phyloP scores from a whole-genome alignment of 2,113 vertebrate species.

The Pholis gunnellus region DNA sequence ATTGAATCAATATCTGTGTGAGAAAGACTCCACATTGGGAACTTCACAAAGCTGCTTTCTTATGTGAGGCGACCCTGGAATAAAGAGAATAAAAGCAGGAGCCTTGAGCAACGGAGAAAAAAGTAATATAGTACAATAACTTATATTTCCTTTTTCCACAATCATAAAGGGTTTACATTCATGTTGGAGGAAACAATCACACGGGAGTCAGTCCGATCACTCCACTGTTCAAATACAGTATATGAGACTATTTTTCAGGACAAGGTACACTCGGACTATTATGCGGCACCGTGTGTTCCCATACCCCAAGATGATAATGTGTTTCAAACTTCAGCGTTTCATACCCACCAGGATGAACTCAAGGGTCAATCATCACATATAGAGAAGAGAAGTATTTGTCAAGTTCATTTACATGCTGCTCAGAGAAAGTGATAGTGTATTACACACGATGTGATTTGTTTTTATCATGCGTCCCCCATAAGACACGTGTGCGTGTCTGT shows the following conservation, averaged over 20 bases:
- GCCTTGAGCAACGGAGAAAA: not conserved
- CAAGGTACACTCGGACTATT: not conserved
- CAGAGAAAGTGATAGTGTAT: not conserved
- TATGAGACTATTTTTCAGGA: not conserved
- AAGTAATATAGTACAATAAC: not conserved
- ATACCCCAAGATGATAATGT: not conserved
- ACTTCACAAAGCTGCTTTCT: not conserved
- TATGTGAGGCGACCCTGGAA: not conserved
- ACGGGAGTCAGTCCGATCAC: not conserved
- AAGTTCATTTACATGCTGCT: conserved; percentile 6
- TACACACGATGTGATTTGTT: conserved; percentile 17
- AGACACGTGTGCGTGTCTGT: not conserved
- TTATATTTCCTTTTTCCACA: not conserved
- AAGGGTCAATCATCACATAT: not conserved
- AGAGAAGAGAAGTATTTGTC: not conserved
- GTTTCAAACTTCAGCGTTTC: not conserved
- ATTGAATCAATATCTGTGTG: not conserved
- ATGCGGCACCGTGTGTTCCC: not conserved
- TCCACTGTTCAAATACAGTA: not conserved
- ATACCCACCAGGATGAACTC: not conserved
- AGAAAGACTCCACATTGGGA: not conserved
- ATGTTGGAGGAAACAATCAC: not conserved
- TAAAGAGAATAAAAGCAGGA: not conserved
- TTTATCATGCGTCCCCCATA: conserved; percentile 4
- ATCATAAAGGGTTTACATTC: not conserved